Evolutionary conservation across 2,888 invertebrate species (phyloP), one percentile per base, ranked within the genome.

Genomic region (Hofmannophila pseudospretella): DNA sequence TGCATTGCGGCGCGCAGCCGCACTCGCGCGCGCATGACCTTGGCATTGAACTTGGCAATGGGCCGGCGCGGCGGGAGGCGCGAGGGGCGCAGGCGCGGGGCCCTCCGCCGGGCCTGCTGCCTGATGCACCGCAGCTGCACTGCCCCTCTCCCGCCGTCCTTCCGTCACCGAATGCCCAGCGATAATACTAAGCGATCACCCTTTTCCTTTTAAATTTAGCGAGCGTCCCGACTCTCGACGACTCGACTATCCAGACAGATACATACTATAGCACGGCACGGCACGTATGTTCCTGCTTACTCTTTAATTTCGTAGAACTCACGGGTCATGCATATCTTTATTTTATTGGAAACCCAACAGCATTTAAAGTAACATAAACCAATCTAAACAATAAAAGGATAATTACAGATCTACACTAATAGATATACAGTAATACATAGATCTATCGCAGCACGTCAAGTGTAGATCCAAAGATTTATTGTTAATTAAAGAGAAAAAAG

Each of bases 21-120:
- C 86, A 88, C 80, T 89, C 79, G 76, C 78, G 85, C 88, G 88
- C 88, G 84, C 88, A 89, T 90, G 91, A 90, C 92, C 92, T 92
- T 92, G 92, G 91, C 92, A 92, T 90, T 92, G 92, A 92, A 92
- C 92, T 92, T 92, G 92, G 90, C 90, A 90, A 82, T 85, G 86
- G 82, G 80, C 76, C 74, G 81, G 71, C 69, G 74, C 67, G 76
- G 66, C 59, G 51, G 48, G 62, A 49, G 58, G 54, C 46, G 37
- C 37, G 58, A 39, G 47, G 44, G 43, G 51, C 38, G 41, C 47
- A 44, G 40, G 47, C 51, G 39, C 54, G 47, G 41, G 30, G 30
- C 37, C 50, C 46, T 16, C 16, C 16, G 44, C 42, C 32, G 62
- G 66, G 67, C 67, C 64, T 62, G 70, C 61, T 56, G n/a, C n/a